These are phyloP conservation scores for Baronia brevicornis DNA, from an alignment of 2,888 invertebrate species.

Conservation along the genomic window DNA sequence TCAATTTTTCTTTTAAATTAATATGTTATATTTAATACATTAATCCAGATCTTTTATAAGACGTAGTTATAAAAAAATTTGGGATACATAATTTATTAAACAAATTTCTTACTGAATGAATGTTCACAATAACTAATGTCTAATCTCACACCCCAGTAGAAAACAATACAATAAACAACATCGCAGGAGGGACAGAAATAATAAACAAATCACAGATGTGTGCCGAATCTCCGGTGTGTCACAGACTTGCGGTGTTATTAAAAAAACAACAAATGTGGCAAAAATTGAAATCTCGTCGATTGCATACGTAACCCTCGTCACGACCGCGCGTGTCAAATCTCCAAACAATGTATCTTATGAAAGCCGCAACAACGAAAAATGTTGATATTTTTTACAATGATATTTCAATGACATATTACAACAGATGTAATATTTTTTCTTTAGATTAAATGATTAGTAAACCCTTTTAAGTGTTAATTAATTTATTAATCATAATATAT, in stretches of 20 bases:
- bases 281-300: constrained; percentile 48
- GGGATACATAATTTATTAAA: too few relatives aligned
- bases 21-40: too few relatives aligned
- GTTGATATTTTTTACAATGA: constrained; percentile 19
- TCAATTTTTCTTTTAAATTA: too few relatives aligned
- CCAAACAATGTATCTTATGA: constrained; percentile 23
- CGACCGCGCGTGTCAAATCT: constrained; percentile 40
- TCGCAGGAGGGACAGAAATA: constrained; percentile 29
- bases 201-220: constrained; percentile 54
- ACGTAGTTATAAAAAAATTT: too few relatives aligned
- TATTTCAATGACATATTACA: constrained; percentile 1
- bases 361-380: constrained; percentile 24
- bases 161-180: constrained; percentile 19
- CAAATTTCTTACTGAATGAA: too few relatives aligned
- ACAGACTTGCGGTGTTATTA: constrained; percentile 46
- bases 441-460: too few relatives aligned
- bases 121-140: background rate
- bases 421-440: too few relatives aligned
- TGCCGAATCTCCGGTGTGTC: constrained; percentile 43
- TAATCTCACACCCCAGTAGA: background rate
- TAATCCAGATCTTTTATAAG: too few relatives aligned
- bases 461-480: too few relatives aligned
- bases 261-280: constrained; percentile 44
- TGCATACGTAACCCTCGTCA: constrained; percentile 48
- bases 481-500: too few relatives aligned